Base-by-base conservation (phyloP, 2,888 invertebrate genomes). In the Patella caerulea region DNA sequence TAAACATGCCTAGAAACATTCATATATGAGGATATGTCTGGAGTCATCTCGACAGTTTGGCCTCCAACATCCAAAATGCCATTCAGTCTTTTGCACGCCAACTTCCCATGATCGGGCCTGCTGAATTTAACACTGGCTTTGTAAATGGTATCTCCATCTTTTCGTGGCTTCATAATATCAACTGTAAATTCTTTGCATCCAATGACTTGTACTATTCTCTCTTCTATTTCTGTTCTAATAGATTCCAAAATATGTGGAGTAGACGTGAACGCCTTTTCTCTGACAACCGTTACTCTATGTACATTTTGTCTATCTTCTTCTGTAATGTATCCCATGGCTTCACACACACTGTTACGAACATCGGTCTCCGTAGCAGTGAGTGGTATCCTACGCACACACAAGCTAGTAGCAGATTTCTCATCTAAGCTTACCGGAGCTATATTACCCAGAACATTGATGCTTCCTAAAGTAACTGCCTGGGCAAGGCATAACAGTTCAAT, bases 21-120 rank as follows among this genome's bases (percentile, higher is more conserved):
- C 0, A 87, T 59, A 19, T 78, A 74, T 17, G 84, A 75, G 59
- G 82, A 82, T 24, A 85, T 69, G 45, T 79, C 75, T 15, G 82
- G 82, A 54, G 72, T 78, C 59, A 84, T 79, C 2, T 77, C 70
- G 24, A 85, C 81, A 15, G 59, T 54, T 19, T 77, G 79, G 19
- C 71, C 76, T 3, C 73, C 71, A n/a, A 83, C n/a, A 0, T 29
- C 52, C 52, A 78, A 73, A 3, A 65, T 72, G 24, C 65, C 73
- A 19, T 71, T 69, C 5, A 83, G 65, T 5, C 17, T 34, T 29
- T 74, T 73, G 70, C 79, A 85, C 5, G 82, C 83, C 15, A 34
- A 54, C 55, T 82, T 56, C 24, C 86, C 86, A 71, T 82, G 80
- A 7, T 84, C 79, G 11, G 85, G 80, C 55, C 86, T 79, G n/a